A percentile compares a stretch with the other conserved stretches of the same genome.
phyloP scores from a whole-genome alignment of 2,797 vertebrate genomes.

The Sorex maritimensis region DNA sequence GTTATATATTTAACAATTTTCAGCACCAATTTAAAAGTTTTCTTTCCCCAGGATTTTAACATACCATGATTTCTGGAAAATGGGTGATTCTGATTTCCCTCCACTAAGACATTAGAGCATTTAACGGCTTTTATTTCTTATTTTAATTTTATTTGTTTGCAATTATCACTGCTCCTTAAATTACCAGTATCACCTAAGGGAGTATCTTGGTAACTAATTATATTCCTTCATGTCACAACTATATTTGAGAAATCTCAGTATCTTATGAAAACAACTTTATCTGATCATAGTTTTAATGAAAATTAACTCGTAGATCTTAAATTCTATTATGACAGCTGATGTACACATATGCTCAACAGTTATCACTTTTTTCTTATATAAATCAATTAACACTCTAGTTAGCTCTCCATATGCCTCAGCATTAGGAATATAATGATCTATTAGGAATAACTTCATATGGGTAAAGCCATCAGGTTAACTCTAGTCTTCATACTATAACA shows the following conservation, averaged over 20 bases:
- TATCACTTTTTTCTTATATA: constrained; percentile 4
- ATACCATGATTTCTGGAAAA: too few species aligned
- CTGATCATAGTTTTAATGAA: neutral
- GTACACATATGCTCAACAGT: constrained; percentile 3
- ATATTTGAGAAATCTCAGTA: neutral
- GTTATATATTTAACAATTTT: too few species aligned
- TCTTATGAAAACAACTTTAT: neutral
- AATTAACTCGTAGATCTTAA: neutral
- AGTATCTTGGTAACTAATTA: too few species aligned
- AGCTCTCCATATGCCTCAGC: constrained; percentile 11
- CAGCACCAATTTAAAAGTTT: too few species aligned
- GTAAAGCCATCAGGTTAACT: neutral
- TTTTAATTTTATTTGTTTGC: neutral
- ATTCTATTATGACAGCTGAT: neutral
- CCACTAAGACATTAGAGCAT: too few species aligned
- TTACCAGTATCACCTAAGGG: too few species aligned
- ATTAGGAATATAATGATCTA: constrained; percentile 20
- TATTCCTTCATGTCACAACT: neutral
- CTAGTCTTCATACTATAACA: neutral
- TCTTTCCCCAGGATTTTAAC: too few species aligned
- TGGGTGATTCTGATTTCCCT: too few species aligned
- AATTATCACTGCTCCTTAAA: neutral
- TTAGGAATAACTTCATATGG: neutral
- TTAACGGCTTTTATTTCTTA: too few species aligned
- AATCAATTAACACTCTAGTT: constrained; percentile 37